Evolutionary conservation across 92 coral and sea anemone species (phyloP), one percentile per base, ranked within the genome.

Genomic region (Micromussa lordhowensis): DNA sequence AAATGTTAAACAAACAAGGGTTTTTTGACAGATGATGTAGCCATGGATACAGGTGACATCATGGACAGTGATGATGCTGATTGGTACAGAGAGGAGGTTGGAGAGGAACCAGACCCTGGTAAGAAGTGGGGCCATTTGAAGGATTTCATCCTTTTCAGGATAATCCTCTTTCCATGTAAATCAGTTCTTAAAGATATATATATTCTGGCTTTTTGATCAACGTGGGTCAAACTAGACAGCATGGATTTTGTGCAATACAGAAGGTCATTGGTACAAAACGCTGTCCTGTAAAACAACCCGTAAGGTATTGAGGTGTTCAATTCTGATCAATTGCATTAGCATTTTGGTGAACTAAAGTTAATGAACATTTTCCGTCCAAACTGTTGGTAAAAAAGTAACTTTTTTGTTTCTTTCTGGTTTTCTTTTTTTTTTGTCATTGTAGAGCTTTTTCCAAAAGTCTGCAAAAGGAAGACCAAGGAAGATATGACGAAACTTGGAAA

Each of bases 51-150:
- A 29, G 68, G 75, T 77, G 83, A 78, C 68, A 66, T 63, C 64
- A 64, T 38, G 82, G 83, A 86, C 76, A 86, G 40, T 82, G 91
- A 88, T 36, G 91, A 91, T 28, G 95, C 90, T 0, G 95, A 94
- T 82, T 97, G 99, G 99, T 97, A 95, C 85, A 92, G 96, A 66
- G 82, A 91, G 69, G 98, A 97, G 82, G 97, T 97, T 71, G 99
- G 99, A 11, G 94, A 91, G 57, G 99, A 97, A 63, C 99, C 99
- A 9, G 99, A 97, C 63, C 88, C 92, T 81, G 99, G 99, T 93
- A 72, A 26, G 92, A 85, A 7, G 5, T 61, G 68, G 29, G 26
- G 51, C 51, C 12, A 44, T 44, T 44, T 8, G 9, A 44, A 44
- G 13, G 51, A 44, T 8, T 44, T 0, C 51, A 44, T 44, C 13